phyloP scores from a whole-genome alignment of 2,888 invertebrate species.

The Chymomyza procnemis region DNA sequence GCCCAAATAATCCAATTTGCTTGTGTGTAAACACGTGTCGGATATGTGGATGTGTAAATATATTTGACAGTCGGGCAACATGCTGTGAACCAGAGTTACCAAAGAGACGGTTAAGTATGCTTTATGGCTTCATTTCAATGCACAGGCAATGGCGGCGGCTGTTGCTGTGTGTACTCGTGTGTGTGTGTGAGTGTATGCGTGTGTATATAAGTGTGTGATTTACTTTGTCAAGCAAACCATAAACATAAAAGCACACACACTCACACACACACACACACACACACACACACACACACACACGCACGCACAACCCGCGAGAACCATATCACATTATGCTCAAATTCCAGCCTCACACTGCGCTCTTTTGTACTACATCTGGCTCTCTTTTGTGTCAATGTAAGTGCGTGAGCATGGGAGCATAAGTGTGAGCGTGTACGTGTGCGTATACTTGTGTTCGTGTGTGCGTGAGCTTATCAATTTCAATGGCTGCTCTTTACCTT shows the following conservation, averaged over 20 bases:
- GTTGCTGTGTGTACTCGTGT: neutral
- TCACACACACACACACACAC: no score
- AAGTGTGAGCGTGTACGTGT: constrained; percentile 8
- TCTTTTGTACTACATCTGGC: no score
- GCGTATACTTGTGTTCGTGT: neutral
- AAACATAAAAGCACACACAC: no score
- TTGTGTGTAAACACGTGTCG: no score
- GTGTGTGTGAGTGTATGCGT: constrained; percentile 19
- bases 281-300: no score
- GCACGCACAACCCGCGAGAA: no score
- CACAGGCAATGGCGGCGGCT: neutral
- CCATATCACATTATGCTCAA: no score
- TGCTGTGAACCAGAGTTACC: neutral
- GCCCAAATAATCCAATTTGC: no score
- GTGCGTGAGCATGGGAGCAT: constrained; percentile 16
- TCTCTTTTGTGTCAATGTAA: neutral
- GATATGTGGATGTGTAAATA: neutral
- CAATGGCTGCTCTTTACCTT: constrained; percentile 27
- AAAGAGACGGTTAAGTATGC: constrained; percentile 9
- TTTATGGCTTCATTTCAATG: constrained; percentile 12
- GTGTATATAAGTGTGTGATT: constrained; percentile 1
- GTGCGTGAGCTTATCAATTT: constrained; percentile 57
- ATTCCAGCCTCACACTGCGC: no score
- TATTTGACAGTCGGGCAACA: neutral
- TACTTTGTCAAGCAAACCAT: no score